Percentiles rank a stretch among this genome's conserved stretches.
phyloP scores from a whole-genome alignment of 2,888 invertebrate species.

The Toxonevra muliebris region DNA sequence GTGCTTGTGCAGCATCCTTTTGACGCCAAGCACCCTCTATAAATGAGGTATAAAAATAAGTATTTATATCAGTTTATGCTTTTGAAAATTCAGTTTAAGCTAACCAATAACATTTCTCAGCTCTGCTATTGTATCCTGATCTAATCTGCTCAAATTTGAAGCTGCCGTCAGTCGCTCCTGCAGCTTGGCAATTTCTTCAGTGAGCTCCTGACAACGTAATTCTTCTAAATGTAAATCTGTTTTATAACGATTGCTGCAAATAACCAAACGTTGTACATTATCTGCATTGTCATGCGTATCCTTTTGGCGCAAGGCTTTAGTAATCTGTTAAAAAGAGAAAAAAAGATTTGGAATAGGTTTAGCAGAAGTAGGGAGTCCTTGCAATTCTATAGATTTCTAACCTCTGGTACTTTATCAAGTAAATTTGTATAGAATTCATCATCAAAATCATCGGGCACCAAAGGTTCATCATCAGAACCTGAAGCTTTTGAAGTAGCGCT shows the following conservation, averaged over 20 bases:
- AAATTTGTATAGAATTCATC: conserved; percentile 60
- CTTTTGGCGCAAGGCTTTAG: conserved; percentile 59
- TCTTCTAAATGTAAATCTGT: conserved; percentile 53
- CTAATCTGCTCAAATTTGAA: conserved; percentile 52
- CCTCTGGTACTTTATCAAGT: conserved; percentile 56
- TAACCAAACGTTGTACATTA: conserved; percentile 60
- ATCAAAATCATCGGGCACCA: conserved; percentile 62
- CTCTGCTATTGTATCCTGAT: conserved; percentile 60
- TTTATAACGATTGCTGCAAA: conserved; percentile 58
- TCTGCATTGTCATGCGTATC: conserved; percentile 60
- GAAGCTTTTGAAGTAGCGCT: conserved; percentile 56
- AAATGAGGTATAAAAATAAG: neutral
- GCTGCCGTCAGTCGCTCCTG: conserved; percentile 52
- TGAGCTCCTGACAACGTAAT: conserved; percentile 50
- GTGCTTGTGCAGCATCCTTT: conserved; percentile 62
- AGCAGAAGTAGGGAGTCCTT: neutral
- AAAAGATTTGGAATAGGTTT: neutral
- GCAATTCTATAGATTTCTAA: conserved; percentile 29
- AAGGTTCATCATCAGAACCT: conserved; percentile 62
- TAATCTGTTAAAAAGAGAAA: conserved; percentile 44
- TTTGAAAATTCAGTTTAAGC: neutral
- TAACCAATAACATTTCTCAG: conserved; percentile 61
- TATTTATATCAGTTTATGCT: neutral
- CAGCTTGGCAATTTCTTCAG: conserved; percentile 48
- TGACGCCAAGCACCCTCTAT: conserved; percentile 64